phyloP scores from a whole-genome alignment of 2,113 vertebrate species.

The Typhlomys cinereus region DNA sequence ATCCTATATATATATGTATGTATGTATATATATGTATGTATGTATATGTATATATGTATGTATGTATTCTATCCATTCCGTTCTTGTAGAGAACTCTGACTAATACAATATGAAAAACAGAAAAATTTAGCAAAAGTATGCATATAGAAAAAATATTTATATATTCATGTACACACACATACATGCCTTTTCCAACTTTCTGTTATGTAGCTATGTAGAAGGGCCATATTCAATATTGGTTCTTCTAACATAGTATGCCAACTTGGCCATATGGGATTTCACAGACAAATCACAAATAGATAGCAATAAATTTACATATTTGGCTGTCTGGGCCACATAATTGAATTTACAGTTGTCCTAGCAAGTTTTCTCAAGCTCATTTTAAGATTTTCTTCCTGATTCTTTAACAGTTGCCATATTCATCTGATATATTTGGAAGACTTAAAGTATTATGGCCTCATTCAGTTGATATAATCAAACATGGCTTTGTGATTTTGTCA shows the following conservation, averaged over 20 bases:
- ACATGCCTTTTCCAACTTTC: not conserved
- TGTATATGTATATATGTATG: too few species aligned
- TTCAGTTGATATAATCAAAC: not conserved
- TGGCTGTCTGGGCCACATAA: not conserved
- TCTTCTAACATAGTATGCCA: not conserved
- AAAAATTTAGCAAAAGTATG: not conserved
- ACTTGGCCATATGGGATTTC: not conserved
- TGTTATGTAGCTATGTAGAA: not conserved
- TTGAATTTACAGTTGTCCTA: not conserved
- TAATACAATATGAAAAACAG: not conserved
- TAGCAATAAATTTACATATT: not conserved
- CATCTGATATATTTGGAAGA: not conserved
- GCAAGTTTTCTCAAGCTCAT: not conserved
- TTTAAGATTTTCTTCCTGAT: conserved; percentile 5
- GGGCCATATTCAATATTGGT: not conserved
- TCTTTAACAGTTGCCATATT: not conserved
- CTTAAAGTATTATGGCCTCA: not conserved
- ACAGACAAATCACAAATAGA: not conserved
- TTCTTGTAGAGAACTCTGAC: too few species aligned
- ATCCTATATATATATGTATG: too few species aligned
- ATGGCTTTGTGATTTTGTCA: not conserved
- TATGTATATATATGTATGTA: too few species aligned
- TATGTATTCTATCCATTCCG: too few species aligned
- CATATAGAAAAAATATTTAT: not conserved
- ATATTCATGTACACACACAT: not conserved